Conservation (phyloP, 1,140 invertebrate species). For the Zaprionus gabonicus region DNA sequence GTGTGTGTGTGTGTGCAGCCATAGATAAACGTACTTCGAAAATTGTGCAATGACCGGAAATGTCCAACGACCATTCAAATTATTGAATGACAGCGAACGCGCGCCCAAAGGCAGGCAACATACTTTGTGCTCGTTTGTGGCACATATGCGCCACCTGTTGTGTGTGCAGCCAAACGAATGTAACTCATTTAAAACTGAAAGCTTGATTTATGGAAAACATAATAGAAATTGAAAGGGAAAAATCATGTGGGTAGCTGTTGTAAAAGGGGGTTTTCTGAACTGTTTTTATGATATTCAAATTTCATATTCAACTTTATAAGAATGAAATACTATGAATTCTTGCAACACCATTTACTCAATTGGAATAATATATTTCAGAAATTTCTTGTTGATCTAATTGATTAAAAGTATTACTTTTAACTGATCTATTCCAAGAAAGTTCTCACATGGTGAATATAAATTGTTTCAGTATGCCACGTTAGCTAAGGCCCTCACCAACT, state of each 20-base stretch:
- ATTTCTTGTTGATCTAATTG: too few relatives aligned
- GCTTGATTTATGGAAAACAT: neutral
- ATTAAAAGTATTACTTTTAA: too few relatives aligned
- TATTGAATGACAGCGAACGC: slow-evolving; percentile 23
- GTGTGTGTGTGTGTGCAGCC: slow-evolving; percentile 23
- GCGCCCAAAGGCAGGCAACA: slow-evolving; percentile 29
- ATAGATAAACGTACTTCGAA: slow-evolving; percentile 51
- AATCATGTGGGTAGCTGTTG: neutral
- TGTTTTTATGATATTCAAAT: neutral
- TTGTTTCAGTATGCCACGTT: neutral
- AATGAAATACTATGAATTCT: too few relatives aligned
- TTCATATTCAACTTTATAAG: neutral
- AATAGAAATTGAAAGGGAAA: slow-evolving; percentile 6
- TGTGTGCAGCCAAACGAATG: slow-evolving; percentile 34
- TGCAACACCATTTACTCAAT: too few relatives aligned
- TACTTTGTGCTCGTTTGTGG: neutral
- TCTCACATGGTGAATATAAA: neutral
- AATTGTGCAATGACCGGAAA: slow-evolving; percentile 73
- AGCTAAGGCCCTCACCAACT: neutral
- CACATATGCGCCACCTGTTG: slow-evolving; percentile 27
- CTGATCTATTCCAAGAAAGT: neutral
- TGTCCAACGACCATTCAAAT: slow-evolving; percentile 43
- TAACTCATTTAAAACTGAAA: neutral
- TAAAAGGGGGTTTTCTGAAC: neutral
- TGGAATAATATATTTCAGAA: too few relatives aligned